Percentiles rank a stretch among this genome's conserved stretches.
These are phyloP conservation scores for Clistopyga incitator DNA, from an alignment of 2,888 invertebrate genomes.

Conservation along the genomic window DNA sequence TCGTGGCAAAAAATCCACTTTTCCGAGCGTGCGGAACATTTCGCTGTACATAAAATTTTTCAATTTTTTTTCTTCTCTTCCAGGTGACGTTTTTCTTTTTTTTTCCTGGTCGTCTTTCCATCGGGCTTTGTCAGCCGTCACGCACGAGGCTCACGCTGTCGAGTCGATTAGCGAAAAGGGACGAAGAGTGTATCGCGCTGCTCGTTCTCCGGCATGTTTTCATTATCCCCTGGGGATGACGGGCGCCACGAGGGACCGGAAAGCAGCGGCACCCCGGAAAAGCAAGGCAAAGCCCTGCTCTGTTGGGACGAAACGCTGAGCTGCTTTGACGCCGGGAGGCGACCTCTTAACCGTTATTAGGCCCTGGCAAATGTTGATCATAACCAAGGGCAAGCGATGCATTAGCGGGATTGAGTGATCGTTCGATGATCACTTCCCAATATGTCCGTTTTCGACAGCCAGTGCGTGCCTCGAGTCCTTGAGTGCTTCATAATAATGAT, in stretches of 20 bases:
- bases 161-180: conserved; percentile 53
- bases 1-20: conserved; percentile 2
- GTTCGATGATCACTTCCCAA: conserved; percentile 2
- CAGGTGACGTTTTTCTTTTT: too few species aligned
- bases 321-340: conserved; percentile 37
- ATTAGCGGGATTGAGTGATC: conserved; percentile 59
- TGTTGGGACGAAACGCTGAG: conserved; percentile 30
- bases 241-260: conserved; percentile 6
- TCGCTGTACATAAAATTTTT: conserved; percentile 31
- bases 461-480: conserved; percentile 2
- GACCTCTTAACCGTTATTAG: conserved; percentile 51
- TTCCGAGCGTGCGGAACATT: conserved; percentile 25
- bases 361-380: conserved; percentile 45
- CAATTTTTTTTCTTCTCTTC: conserved; percentile 16
- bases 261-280: background rate
- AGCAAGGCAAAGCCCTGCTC: conserved; percentile 33
- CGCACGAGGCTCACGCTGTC: conserved; percentile 10
- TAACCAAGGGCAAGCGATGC: conserved; percentile 30
- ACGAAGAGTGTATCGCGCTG: conserved; percentile 42
- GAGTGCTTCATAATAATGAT: background rate
- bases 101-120: conserved; percentile 2
- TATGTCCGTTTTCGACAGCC: background rate
- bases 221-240: conserved; percentile 25
- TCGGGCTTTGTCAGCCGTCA: conserved; percentile 26
- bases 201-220: conserved; percentile 32